Conservation (phyloP, 1,140 invertebrate species). For the Elysia chlorotica region DNA sequence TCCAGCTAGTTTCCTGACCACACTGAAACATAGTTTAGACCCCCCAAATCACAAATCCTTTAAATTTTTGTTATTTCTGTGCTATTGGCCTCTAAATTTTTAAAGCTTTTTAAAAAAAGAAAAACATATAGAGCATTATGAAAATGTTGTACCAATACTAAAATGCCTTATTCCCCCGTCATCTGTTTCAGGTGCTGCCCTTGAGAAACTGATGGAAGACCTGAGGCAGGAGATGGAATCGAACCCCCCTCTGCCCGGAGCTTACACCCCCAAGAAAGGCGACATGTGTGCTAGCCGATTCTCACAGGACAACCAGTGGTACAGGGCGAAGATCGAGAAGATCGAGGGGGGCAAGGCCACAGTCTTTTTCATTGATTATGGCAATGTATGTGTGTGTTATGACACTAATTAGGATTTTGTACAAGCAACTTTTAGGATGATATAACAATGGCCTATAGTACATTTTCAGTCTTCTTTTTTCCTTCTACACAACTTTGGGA, state of each 20-base stretch:
- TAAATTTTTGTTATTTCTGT: slow-evolving; percentile 9
- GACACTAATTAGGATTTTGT: too few relatives aligned
- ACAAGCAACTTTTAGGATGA: too few relatives aligned
- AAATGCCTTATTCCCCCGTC: too few relatives aligned
- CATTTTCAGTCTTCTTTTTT: too few relatives aligned
- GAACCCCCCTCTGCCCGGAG: slow-evolving; percentile 84
- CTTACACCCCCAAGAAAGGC: slow-evolving; percentile 82
- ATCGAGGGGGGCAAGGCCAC: slow-evolving; percentile 69
- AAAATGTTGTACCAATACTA: too few relatives aligned
- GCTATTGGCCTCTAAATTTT: too few relatives aligned
- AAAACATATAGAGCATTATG: too few relatives aligned
- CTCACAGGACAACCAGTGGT: slow-evolving; percentile 67
- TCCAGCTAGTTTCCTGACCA: background rate
- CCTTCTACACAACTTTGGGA: too few relatives aligned
- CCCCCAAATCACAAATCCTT: background rate
- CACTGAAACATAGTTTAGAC: background rate
- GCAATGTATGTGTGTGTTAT: slow-evolving; percentile 78
- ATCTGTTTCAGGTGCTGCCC: slow-evolving; percentile 72
- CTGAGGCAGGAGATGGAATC: slow-evolving; percentile 82
- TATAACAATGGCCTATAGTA: too few relatives aligned
- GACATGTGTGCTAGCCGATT: slow-evolving; percentile 92
- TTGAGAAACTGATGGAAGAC: slow-evolving; percentile 84
- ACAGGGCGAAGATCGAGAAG: slow-evolving; percentile 91
- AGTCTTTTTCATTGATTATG: slow-evolving; percentile 94
- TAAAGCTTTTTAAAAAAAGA: too few relatives aligned